phyloP scores from a whole-genome alignment of 2,888 invertebrate species.

The Nebria brevicollis region DNA sequence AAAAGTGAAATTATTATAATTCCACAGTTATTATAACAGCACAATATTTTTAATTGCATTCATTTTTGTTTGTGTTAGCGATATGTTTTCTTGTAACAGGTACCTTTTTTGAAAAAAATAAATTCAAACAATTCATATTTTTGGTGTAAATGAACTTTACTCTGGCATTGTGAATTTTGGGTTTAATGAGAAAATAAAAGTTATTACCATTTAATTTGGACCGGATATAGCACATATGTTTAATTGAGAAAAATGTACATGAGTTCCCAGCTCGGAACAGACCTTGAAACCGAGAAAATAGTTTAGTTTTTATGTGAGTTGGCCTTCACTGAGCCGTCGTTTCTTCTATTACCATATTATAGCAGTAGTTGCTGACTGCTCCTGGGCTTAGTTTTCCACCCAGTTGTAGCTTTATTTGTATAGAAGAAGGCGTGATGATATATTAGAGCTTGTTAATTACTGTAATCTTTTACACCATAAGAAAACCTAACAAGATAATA shows the following conservation, averaged over 20 bases:
- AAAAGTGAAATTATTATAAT: too few species aligned
- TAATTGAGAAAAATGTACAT: conserved; percentile 9
- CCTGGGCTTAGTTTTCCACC: conserved; percentile 45
- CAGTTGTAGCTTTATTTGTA: conserved; percentile 27
- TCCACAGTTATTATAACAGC: too few species aligned
- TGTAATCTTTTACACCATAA: not conserved
- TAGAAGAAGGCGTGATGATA: conserved; percentile 10
- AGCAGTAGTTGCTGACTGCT: conserved; percentile 6
- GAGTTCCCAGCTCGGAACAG: conserved; percentile 46
- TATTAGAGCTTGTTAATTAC: not conserved
- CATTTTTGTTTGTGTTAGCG: too few species aligned
- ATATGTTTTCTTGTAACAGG: too few species aligned
- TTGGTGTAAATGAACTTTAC: not conserved
- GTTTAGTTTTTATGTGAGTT: conserved; percentile 48
- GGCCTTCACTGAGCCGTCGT: conserved; percentile 49
- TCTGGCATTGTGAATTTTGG: too few species aligned
- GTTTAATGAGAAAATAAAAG: not conserved
- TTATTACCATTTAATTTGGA: conserved; percentile 18
- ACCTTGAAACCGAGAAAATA: conserved; percentile 50
- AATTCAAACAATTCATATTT: too few species aligned
- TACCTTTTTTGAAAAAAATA: too few species aligned
- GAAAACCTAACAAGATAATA: not conserved
- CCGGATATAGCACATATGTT: conserved; percentile 35
- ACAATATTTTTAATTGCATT: too few species aligned
- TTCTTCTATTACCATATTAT: conserved; percentile 47